Evolutionary conservation across 1,140 invertebrate genomes (phyloP).

Genomic region (Ooceraea biroi): DNA sequence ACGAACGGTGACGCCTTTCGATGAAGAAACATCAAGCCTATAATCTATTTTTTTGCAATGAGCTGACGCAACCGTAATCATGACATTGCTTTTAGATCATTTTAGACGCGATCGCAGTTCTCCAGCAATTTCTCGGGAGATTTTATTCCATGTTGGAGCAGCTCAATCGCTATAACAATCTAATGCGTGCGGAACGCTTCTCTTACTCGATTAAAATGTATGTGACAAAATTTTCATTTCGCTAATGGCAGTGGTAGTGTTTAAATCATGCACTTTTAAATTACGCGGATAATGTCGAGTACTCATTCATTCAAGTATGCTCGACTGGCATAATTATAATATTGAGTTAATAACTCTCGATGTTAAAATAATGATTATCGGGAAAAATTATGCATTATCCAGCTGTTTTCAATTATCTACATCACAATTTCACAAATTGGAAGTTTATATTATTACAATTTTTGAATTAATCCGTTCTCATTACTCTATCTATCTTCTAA

Average conservation of each 20-base stretch:
- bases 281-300: neutral
- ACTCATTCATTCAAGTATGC: neutral
- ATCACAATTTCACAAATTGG: neutral
- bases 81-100: neutral
- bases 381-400: neutral
- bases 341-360: neutral
- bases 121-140: neutral
- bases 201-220: neutral
- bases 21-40: neutral
- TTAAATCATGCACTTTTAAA: neutral
- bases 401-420: neutral
- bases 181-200: neutral
- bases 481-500: neutral
- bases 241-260: neutral
- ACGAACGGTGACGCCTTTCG: slow-evolving; percentile 25
- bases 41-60: neutral
- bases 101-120: neutral
- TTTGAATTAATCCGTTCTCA: neutral
- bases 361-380: neutral
- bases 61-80: neutral
- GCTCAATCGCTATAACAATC: neutral
- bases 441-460: neutral
- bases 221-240: neutral
- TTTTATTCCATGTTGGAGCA: neutral
- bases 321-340: neutral